Percentiles rank a stretch among this genome's conserved stretches.
phyloP scores from a whole-genome alignment of 2,113 vertebrate genomes.

The Lepus europaeus region DNA sequence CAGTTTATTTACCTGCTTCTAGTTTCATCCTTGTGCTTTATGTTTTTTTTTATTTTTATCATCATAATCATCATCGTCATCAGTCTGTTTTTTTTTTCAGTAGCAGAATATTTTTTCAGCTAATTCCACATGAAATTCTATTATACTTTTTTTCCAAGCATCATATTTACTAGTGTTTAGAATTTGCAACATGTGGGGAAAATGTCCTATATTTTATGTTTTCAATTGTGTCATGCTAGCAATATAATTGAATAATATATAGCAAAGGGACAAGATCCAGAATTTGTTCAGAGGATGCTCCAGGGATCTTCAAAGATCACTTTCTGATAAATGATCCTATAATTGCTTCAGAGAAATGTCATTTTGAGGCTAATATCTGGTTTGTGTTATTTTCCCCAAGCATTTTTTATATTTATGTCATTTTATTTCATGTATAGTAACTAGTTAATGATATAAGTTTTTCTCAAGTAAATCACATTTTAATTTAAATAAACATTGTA shows the following conservation, averaged over 20 bases:
- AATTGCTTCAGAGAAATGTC: neutral
- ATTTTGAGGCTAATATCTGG: neutral
- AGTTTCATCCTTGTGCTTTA: neutral
- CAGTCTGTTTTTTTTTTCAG: neutral
- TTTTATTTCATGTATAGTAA: neutral
- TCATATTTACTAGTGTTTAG: neutral
- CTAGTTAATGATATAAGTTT: conserved; percentile 40
- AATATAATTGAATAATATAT: neutral
- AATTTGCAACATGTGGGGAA: neutral
- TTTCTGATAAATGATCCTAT: neutral
- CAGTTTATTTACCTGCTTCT: neutral
- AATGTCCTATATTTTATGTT: neutral
- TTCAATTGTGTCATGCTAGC: neutral
- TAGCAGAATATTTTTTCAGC: rapidly evolving
- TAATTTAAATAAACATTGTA: conserved; percentile 36
- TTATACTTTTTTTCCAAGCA: neutral
- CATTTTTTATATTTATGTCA: neutral
- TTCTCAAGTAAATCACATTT: neutral
- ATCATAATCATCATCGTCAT: neutral
- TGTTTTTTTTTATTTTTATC: too few relatives aligned
- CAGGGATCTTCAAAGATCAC: neutral
- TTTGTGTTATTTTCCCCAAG: neutral
- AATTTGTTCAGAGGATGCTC: neutral
- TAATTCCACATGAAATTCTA: neutral
- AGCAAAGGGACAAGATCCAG: neutral